Base-by-base conservation (phyloP, 2,113 vertebrate species). In the Actinemys pallida region DNA sequence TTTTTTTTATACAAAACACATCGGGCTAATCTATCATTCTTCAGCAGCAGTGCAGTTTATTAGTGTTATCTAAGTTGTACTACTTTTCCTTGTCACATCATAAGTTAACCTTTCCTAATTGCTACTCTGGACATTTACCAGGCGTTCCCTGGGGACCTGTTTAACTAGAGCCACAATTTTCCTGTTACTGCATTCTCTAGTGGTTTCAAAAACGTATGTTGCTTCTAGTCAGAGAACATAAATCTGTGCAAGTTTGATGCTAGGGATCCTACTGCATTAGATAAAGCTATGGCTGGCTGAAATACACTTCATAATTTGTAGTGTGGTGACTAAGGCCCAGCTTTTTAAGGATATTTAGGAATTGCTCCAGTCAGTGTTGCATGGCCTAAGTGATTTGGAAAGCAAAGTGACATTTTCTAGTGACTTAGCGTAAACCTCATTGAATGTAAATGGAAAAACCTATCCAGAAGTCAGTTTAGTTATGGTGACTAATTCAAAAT, bases 51-150 rank as follows among this genome's bases (percentile, higher is more conserved):
- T 88, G 92, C 52, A 84, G 95, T 96, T 96, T 97, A 95, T 92
- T 94, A 95, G 88, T 80, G 92, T 95, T 97, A 96, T 96, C 96
- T 97, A 93, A 94, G 91, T 96, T 96, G 93, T 97, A 97, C 93
- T 84, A 84, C 93, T 93, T 53, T 96, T 92, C 84, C 93, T 87
- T 96, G 94, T 95, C 96, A 97, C 95, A 96, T 96, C 95, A 94
- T 96, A 97, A 94, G 91, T 97, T 96, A 96, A 96, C 93, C 94
- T 97, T 92, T 94, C 92, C 94, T 97, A 97, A 98, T 97, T 93
- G 95, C 93, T 91, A 86, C 86, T 62, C 79, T 95, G 84, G 94
- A 98, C 91, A 93, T 97, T 97, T 91, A 97, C 86, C 98, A 97
- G 97, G 93, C 81, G 88, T 85, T 95, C 96, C 91, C 95, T 57